These are phyloP conservation scores for Nyctibius grandis DNA, from an alignment of 2,797 vertebrate species.

Conservation along the genomic window DNA sequence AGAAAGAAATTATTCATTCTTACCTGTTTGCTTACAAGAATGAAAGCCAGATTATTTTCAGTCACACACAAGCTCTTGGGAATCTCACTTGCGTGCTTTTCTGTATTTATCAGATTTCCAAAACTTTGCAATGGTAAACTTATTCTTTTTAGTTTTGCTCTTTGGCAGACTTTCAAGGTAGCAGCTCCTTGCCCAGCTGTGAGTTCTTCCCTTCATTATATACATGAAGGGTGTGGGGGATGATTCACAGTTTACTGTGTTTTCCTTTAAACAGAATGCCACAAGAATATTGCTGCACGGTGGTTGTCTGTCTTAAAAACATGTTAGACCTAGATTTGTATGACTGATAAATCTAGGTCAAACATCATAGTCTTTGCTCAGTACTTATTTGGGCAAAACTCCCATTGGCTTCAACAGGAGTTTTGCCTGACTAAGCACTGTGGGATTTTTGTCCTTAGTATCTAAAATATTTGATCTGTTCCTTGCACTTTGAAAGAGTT, in stretches of 20 bases:
- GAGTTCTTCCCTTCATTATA: neutral
- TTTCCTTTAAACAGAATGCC: neutral
- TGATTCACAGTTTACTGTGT: neutral
- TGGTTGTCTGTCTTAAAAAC: neutral
- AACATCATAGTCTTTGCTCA: neutral
- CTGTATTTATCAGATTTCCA: neutral
- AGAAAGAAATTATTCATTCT: neutral
- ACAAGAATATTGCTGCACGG: neutral
- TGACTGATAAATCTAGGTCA: conserved; percentile 21
- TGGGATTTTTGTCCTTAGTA: conserved; percentile 32
- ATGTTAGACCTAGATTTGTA: neutral
- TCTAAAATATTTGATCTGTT: conserved; percentile 42
- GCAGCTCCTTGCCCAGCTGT: neutral
- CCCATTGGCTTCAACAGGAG: neutral
- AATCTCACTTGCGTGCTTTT: accelerated
- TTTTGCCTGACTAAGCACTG: conserved; percentile 18
- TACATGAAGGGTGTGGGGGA: accelerated
- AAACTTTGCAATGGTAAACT: neutral
- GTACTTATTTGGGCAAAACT: neutral
- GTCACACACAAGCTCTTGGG: neutral
- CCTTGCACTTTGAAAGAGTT: neutral
- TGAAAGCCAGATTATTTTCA: neutral
- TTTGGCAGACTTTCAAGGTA: neutral
- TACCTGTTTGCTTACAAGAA: neutral
- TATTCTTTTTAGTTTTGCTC: neutral